phyloP scores from a whole-genome alignment of 2,888 invertebrate genomes.

The Punctoribates punctum region DNA sequence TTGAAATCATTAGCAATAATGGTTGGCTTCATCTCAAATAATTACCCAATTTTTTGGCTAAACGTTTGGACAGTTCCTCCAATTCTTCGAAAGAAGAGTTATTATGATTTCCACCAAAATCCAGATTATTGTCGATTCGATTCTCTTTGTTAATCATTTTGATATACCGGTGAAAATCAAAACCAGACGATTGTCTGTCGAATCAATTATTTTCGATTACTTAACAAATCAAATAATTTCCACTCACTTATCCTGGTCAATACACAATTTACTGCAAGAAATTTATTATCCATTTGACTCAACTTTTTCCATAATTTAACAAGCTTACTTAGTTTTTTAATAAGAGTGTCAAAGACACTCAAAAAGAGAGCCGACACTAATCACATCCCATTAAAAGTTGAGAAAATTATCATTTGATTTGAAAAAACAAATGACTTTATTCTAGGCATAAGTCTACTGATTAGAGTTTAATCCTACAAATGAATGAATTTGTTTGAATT shows the following conservation, averaged over 20 bases:
- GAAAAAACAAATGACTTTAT: no score
- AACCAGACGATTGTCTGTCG: neutral
- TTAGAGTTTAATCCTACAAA: no score
- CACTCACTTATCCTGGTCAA: neutral
- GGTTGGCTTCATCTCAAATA: neutral
- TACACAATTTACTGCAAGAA: neutral
- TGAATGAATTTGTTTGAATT: no score
- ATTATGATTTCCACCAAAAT: neutral
- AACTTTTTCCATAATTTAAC: no score
- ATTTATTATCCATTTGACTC: no score
- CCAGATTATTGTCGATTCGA: constrained; percentile 1
- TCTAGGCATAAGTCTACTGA: no score
- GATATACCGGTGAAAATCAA: constrained; percentile 3
- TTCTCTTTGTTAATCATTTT: constrained; percentile 14
- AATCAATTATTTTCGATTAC: neutral
- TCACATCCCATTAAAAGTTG: no score
- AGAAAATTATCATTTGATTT: no score
- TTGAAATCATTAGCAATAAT: neutral
- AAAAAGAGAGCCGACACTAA: no score
- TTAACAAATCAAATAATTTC: neutral
- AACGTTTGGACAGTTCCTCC: constrained; percentile 35
- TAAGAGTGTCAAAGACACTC: no score
- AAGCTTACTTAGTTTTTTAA: no score
- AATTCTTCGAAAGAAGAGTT: constrained; percentile 34
- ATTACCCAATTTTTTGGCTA: constrained; percentile 41